Evolutionary conservation across 2,888 invertebrate genomes (phyloP).

Genomic region (Epinotia brunnichana): DNA sequence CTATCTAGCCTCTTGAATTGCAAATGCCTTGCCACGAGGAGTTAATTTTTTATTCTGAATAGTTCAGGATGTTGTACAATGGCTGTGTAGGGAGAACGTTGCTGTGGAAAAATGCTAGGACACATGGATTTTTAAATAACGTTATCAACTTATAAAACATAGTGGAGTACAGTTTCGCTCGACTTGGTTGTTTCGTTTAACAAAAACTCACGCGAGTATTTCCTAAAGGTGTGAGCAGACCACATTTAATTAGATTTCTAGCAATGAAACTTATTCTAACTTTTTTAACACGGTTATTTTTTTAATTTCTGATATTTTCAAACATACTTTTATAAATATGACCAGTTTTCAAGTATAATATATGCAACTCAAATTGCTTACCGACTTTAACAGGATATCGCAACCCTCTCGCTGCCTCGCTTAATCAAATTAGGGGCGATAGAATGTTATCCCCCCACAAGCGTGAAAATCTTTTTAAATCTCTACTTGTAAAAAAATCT

Average conservation of each 20-base stretch:
- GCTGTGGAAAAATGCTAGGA: conserved; percentile 11
- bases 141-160: not conserved
- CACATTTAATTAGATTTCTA: too few species aligned
- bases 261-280: too few species aligned
- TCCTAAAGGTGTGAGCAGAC: too few species aligned
- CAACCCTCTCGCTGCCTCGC: conserved; percentile 22
- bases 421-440: conserved; percentile 34
- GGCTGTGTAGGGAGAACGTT: conserved; percentile 19
- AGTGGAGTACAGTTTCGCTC: not conserved
- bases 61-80: conserved; percentile 26
- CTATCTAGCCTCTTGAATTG: conserved; percentile 64
- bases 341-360: not conserved
- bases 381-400: conserved; percentile 4
- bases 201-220: not conserved
- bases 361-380: conserved; percentile 5
- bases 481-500: conserved; percentile 33
- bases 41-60: conserved; percentile 42
- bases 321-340: not conserved
- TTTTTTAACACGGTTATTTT: too few species aligned
- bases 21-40: conserved; percentile 55
- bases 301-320: too few species aligned
- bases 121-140: not conserved
- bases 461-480: conserved; percentile 35
- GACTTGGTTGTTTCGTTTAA: not conserved
- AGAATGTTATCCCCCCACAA: conserved; percentile 27